Evolutionary conservation across 2,113 vertebrate genomes (phyloP).

Genomic region (Peromyscus californicus): DNA sequence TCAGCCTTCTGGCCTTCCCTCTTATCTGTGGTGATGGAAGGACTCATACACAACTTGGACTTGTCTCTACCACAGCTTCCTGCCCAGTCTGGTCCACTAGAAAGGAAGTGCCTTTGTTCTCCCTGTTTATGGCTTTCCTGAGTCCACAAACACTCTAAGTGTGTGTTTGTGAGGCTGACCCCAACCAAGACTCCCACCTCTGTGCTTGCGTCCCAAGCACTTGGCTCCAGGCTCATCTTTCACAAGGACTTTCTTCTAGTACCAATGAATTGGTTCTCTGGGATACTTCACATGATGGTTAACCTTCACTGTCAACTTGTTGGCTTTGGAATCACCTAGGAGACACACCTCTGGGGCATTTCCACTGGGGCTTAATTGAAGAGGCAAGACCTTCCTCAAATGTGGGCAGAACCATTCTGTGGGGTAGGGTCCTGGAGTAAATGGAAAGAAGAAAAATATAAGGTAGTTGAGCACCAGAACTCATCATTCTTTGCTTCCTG

Average conservation of each 20-base stretch:
- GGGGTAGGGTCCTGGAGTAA: not conserved
- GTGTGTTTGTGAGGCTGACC: not conserved
- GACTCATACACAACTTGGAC: not conserved
- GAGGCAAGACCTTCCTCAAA: not conserved
- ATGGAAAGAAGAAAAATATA: not conserved
- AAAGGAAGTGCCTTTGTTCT: not conserved
- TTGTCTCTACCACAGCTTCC: not conserved
- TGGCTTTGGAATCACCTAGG: not conserved
- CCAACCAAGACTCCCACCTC: too few species aligned
- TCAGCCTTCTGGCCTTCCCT: fast-evolving
- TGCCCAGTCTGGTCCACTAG: fast-evolving
- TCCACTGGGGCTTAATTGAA: not conserved
- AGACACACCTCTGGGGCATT: not conserved
- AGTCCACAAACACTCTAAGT: too few species aligned
- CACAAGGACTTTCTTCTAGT: not conserved
- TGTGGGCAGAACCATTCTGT: not conserved
- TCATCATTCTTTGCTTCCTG: too few species aligned
- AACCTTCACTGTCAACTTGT: not conserved
- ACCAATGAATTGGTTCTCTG: not conserved
- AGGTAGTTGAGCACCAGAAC: not conserved
- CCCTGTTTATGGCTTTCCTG: not conserved
- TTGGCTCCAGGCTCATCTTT: not conserved
- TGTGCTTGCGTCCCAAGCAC: not conserved
- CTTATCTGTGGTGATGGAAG: not conserved
- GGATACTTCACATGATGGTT: not conserved